Base-by-base conservation (phyloP, 2,888 invertebrate genomes). In the Meteorus cinctellus region DNA sequence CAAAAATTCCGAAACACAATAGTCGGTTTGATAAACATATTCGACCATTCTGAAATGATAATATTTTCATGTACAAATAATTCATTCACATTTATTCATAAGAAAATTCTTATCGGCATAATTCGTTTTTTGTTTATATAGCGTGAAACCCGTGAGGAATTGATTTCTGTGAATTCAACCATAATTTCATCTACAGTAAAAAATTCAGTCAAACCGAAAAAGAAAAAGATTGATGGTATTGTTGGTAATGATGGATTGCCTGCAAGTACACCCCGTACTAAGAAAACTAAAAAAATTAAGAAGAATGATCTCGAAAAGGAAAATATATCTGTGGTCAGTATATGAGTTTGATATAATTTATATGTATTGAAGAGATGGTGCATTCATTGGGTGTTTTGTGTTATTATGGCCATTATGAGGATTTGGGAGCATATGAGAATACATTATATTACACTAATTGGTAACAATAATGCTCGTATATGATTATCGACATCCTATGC, bases 271-370 rank as follows among this genome's bases (percentile, higher is more conserved):
- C 87, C 88, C 62, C 87, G 87, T 74, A 93, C 92, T 87, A 92
- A 92, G 88, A 93, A 93, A 86, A 91, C 92, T 74, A 93, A 93
- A 90, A 93, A 93, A 86, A 91, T 91, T 70, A 92, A 93, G 87
- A 93, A 92, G 85, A 90, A 87, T 80, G 92, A 92, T 80, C 90
- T 91, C 78, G 93, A 93, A 84, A 93, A 93, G 88, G 93, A 93
- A 86, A 93, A 93, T 85, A 93, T 93, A 86, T 93, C 93, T 80
- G 93, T 94, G 90, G 93, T 93, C 89, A 93, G 92, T 91, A 82
- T 77, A 62, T 60, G 36, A 65, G 41, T 34, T 45, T 69, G 55
- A 48, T 24, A 16, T 41, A 51, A 41, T 69, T 51, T 59, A 16
- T 29, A 67, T 71, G 36, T 31, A 48, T 45, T 27, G 63, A 67